Conservation (phyloP, 2,888 invertebrate genomes). For the Pyrrhosoma nymphula region DNA sequence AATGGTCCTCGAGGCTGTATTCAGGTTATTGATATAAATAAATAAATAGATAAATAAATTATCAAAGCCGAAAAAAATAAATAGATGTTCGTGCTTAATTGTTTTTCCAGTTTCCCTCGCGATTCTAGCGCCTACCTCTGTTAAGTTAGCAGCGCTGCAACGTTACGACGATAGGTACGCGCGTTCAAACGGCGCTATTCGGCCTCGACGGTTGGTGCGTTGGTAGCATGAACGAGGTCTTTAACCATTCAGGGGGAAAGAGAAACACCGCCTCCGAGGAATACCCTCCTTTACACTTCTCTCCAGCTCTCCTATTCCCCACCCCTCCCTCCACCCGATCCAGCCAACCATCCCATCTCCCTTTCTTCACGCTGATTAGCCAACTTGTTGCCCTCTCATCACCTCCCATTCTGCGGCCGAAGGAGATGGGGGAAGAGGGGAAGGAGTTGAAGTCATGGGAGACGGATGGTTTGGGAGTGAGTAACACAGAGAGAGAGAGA, state of each 20-base stretch:
- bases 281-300: background rate
- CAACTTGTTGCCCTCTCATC: slow-evolving; percentile 58
- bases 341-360: background rate
- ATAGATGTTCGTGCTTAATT: no score
- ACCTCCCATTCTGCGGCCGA: background rate
- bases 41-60: no score
- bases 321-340: background rate
- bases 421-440: background rate
- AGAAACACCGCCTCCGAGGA: background rate
- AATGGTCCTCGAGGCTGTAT: no score
- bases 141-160: no score
- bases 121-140: no score
- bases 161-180: no score
- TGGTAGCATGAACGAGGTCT: no score
- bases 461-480: background rate
- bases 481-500: background rate
- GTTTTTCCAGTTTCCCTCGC: no score
- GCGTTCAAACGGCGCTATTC: no score
- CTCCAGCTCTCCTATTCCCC: background rate
- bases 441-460: background rate
- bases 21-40: no score
- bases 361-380: slow-evolving; percentile 44
- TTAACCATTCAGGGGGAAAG: background rate
- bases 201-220: background rate
- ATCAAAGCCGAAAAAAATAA: no score